Percentiles rank a stretch among this genome's conserved stretches.
phyloP scores from a whole-genome alignment of 2,888 invertebrate genomes.

The Drosophila diplacantha region DNA sequence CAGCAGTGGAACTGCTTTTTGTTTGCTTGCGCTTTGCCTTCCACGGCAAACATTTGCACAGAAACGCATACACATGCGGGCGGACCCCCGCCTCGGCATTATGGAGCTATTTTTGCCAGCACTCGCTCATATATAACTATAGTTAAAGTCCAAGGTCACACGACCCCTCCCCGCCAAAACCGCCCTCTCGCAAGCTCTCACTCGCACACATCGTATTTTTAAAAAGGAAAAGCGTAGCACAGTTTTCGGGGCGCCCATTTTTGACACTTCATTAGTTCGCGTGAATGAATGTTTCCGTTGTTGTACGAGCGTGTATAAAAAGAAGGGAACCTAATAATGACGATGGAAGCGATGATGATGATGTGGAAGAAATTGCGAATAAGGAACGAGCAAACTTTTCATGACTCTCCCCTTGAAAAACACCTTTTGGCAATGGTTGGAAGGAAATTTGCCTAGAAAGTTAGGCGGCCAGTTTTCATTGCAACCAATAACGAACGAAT shows the following conservation, averaged over 20 bases:
- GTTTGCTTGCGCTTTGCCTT: conserved; percentile 48
- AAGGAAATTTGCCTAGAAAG: conserved; percentile 39
- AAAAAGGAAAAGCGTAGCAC: conserved; percentile 49
- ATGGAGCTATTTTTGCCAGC: conserved; percentile 63
- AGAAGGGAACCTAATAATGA: conserved; percentile 19
- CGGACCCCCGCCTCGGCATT: conserved; percentile 41
- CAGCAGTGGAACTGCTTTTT: conserved; percentile 31
- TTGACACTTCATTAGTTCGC: conserved; percentile 68
- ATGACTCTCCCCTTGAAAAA: conserved; percentile 24
- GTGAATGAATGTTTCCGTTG: conserved; percentile 61
- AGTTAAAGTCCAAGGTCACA: conserved; percentile 42
- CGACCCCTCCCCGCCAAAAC: not conserved
- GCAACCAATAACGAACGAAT: conserved; percentile 42
- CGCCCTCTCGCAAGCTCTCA: conserved; percentile 7
- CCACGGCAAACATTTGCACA: conserved; percentile 55
- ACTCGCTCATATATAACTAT: conserved; percentile 30
- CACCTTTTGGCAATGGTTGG: conserved; percentile 37
- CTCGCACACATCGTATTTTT: conserved; percentile 17
- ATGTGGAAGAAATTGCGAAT: conserved; percentile 12
- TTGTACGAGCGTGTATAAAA: conserved; percentile 49
- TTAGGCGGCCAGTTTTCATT: conserved; percentile 23
- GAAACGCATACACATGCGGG: conserved; percentile 7
- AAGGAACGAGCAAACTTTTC: conserved; percentile 33
- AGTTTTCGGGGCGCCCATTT: conserved; percentile 56
- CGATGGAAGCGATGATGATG: conserved; percentile 2